Conservation (phyloP, 2,113 vertebrate species). For the Psilopsiagon aymara region DNA sequence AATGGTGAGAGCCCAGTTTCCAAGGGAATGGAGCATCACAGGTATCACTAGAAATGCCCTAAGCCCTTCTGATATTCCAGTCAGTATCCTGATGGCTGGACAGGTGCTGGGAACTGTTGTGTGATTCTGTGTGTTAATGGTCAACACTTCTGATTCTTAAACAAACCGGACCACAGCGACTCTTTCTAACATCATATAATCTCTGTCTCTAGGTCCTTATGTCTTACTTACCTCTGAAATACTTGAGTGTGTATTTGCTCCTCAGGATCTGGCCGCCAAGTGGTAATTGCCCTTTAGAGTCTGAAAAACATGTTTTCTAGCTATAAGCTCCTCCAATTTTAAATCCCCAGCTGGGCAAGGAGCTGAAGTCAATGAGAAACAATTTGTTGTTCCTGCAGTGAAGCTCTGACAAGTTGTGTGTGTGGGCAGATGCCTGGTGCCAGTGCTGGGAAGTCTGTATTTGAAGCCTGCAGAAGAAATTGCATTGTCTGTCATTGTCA, state of each 20-base stretch:
- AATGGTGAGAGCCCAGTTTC: not conserved
- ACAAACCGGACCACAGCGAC: not conserved
- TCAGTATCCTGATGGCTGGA: not conserved
- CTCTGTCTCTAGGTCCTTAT: not conserved
- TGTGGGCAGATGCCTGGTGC: not conserved
- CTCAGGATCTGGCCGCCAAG: not conserved
- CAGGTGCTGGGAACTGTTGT: not conserved
- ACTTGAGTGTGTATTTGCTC: not conserved
- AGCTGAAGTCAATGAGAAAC: not conserved
- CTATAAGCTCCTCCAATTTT: not conserved
- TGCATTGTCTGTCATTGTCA: constrained; percentile 25
- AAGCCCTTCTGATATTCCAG: not conserved
- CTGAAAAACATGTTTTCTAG: not conserved
- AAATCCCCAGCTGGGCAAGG: not conserved
- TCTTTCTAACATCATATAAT: not conserved
- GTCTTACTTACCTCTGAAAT: not conserved
- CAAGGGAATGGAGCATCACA: not conserved
- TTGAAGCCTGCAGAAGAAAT: not conserved
- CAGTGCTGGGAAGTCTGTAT: not conserved
- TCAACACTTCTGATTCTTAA: not conserved
- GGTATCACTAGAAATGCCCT: not conserved
- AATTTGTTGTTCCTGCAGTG: not conserved
- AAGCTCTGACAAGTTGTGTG: not conserved
- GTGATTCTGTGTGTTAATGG: not conserved
- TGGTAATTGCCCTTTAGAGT: not conserved